Conservation (phyloP, 2,113 vertebrate species). For the Pollachius pollachius region DNA sequence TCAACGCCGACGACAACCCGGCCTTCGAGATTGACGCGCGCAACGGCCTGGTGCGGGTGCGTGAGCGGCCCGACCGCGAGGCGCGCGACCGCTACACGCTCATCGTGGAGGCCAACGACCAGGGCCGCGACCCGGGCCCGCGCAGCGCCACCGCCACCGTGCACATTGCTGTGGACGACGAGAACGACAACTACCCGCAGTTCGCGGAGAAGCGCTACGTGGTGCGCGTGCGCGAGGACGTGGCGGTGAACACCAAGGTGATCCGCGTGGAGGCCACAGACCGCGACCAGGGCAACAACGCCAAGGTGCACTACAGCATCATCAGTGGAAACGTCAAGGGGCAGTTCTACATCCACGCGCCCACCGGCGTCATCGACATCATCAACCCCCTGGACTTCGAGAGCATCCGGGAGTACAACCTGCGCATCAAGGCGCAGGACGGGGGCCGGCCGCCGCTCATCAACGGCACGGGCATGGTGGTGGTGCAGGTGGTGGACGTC, state of each 20-base stretch:
- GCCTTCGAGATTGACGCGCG: slow-evolving; percentile 89
- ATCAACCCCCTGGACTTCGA: slow-evolving; percentile 95
- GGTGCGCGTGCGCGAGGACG: slow-evolving; percentile 86
- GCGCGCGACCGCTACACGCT: slow-evolving; percentile 80
- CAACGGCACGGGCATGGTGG: slow-evolving; percentile 90
- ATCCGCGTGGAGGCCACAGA: slow-evolving; percentile 89
- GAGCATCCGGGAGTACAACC: slow-evolving; percentile 85
- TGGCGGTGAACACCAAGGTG: slow-evolving; percentile 83
- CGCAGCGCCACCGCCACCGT: slow-evolving; percentile 87
- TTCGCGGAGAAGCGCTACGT: slow-evolving; percentile 91
- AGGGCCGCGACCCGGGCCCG: slow-evolving; percentile 88
- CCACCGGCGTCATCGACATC: slow-evolving; percentile 87
- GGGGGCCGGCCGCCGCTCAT: slow-evolving; percentile 92
- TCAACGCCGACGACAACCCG: slow-evolving; percentile 71
- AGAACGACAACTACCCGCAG: slow-evolving; percentile 96
- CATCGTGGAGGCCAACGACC: slow-evolving; percentile 93
- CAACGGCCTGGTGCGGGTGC: slow-evolving; percentile 87
- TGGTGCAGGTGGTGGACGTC: slow-evolving; percentile 89
- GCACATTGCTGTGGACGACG: slow-evolving; percentile 88
- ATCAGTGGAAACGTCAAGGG: slow-evolving; percentile 93
- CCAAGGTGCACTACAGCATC: slow-evolving; percentile 92
- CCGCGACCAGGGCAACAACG: slow-evolving; percentile 88
- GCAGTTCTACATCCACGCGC: slow-evolving; percentile 92
- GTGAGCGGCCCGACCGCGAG: slow-evolving; percentile 84
- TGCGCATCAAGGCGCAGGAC: slow-evolving; percentile 94